A percentile compares a stretch with the other conserved stretches of the same genome.
Evolutionary conservation across 1,140 invertebrate genomes (phyloP).

Genomic region (Calliphora vicina): DNA sequence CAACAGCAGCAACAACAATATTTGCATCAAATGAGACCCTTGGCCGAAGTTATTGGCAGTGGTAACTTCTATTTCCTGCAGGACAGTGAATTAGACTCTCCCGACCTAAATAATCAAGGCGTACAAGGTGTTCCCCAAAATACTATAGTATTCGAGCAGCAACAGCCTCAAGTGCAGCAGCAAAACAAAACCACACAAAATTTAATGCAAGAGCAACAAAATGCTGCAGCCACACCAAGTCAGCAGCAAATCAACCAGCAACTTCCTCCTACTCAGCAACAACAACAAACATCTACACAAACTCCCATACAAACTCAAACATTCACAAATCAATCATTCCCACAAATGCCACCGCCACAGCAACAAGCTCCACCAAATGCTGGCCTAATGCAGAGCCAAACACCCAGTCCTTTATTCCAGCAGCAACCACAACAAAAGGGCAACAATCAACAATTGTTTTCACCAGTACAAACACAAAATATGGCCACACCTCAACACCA

Average conservation of each 20-base stretch:
- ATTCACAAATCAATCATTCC: conserved; percentile 80
- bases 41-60: conserved; percentile 73
- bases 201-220: conserved; percentile 65
- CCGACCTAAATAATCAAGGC: conserved; percentile 61
- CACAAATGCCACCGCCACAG: conserved; percentile 55
- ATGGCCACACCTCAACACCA: conserved; percentile 40
- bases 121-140: conserved; percentile 43
- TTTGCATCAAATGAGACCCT: conserved; percentile 69
- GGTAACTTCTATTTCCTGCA: conserved; percentile 80
- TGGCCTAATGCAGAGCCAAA: background rate
- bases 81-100: conserved; percentile 79
- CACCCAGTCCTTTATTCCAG: conserved; percentile 37
- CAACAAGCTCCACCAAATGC: conserved; percentile 9
- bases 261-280: conserved; percentile 56
- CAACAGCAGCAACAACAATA: conserved; percentile 64
- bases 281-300: conserved; percentile 66
- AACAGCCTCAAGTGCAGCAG: conserved; percentile 63
- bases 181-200: conserved; percentile 78
- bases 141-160: conserved; percentile 41
- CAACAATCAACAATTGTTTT: conserved; percentile 52
- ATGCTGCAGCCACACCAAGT: background rate
- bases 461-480: conserved; percentile 46
- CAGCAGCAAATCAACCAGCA: conserved; percentile 24
- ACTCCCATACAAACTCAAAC: conserved; percentile 76
- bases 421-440: conserved; percentile 42